Evolutionary conservation across 2,888 invertebrate species (phyloP), one percentile per base, ranked within the genome.

Genomic region (Pristionchus mayeri): DNA sequence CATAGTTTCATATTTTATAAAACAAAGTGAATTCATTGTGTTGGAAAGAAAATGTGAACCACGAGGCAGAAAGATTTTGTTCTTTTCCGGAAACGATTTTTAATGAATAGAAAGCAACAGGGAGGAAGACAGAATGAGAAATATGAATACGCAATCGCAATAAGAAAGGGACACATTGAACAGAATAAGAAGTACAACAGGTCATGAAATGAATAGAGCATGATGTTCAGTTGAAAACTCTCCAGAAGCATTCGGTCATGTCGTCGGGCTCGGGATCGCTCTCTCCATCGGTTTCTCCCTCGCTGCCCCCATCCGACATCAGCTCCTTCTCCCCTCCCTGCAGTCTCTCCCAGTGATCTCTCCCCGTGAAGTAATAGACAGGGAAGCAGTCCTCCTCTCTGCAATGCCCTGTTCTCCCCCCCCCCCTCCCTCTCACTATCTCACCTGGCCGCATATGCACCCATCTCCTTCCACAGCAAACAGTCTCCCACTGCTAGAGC

Each of bases 401-500:
- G 44, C 27, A 63, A 44, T 48, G 7, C 9, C 21, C 4, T 4
- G 7, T 54, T 21, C 54, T n/a, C n/a, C 21, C 21, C 21, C 54
- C 16, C 21, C 21, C 54, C 16, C 21, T 54, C 54, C n/a, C 54
- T n/a, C 2, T 63, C 63, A 16, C 30, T 18, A 21, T 24, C 40
- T 75, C 75, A 57, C 82, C 82, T 63, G 1, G 97, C 94, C 0
- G 98, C 97, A 94, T 97, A 98, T 27, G 98, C 98, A 76, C 98
- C 98, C 98, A 98, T 98, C 93, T 98, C 96, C 90, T 96, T 95
- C 94, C 97, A 99, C 87, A 96, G 94, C 54, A 99, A 94, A 96
- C 91, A 91, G 44, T 92, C 92, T 24, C 92, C 92, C n/a, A 90
- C 27, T 2, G 44, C 24, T 1, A 82, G 24, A 13, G 82, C 40